Conservation (phyloP, 1,140 invertebrate species). For the Scaptomyza montana region DNA sequence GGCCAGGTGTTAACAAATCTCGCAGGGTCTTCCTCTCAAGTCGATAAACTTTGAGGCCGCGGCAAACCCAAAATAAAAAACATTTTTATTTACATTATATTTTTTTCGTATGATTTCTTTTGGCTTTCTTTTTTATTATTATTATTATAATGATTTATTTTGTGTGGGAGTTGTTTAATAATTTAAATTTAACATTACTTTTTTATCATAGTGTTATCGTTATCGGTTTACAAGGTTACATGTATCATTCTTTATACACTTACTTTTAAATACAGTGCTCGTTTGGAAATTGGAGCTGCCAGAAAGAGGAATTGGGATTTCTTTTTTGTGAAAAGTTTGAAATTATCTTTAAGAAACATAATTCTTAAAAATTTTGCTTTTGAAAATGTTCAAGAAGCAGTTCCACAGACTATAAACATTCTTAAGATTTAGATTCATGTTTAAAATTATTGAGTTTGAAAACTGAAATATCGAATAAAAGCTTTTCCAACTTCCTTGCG, state of each 20-base stretch:
- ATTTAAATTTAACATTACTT: conserved; percentile 73
- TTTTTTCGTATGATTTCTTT: conserved; percentile 58
- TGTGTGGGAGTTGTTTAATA: conserved; percentile 53
- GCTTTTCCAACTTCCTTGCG: not conserved
- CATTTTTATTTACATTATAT: conserved; percentile 7
- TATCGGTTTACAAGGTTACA: conserved; percentile 9
- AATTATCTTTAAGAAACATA: too few relatives aligned
- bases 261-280: conserved; percentile 16
- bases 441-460: too few relatives aligned
- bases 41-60: conserved; percentile 27
- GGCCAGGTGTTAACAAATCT: conserved; percentile 12
- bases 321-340: too few relatives aligned
- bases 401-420: too few relatives aligned
- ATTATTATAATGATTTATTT: conserved; percentile 47
- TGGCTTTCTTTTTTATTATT: conserved; percentile 43
- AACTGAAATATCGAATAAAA: too few relatives aligned
- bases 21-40: conserved; percentile 41
- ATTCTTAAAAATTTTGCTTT: too few relatives aligned
- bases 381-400: too few relatives aligned
- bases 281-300: not conserved
- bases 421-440: too few relatives aligned
- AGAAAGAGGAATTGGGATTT: too few relatives aligned
- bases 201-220: conserved; percentile 7
- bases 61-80: not conserved
- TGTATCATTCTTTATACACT: conserved; percentile 47